phyloP scores from a whole-genome alignment of 2,888 invertebrate genomes.

The Eupithecia pulchellata region DNA sequence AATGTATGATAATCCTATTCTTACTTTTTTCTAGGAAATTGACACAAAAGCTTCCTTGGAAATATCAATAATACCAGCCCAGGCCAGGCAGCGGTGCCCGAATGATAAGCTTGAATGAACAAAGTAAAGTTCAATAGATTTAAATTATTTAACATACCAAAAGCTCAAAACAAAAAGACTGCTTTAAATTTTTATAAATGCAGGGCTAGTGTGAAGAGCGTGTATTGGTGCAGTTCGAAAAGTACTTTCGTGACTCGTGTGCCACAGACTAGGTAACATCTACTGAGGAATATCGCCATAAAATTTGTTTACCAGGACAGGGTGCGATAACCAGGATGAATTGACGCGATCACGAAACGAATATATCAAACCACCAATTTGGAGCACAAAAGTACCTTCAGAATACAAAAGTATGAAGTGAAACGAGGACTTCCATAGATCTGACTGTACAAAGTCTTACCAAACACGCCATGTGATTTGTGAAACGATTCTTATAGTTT shows the following conservation, averaged over 20 bases:
- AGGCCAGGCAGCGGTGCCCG: background rate
- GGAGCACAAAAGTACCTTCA: slow-evolving; percentile 13
- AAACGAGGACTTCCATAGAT: background rate
- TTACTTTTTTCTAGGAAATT: background rate
- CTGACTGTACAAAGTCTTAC: slow-evolving; percentile 5
- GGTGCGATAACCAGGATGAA: slow-evolving; percentile 58
- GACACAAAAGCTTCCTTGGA: background rate
- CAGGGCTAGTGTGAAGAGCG: slow-evolving; percentile 67
- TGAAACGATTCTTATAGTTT: slow-evolving; percentile 7
- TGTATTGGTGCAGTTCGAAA: slow-evolving; percentile 66
- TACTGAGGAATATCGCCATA: slow-evolving; percentile 67
- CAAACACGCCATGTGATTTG: slow-evolving; percentile 14
- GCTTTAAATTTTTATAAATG: slow-evolving; percentile 42
- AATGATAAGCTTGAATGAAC: slow-evolving; percentile 26
- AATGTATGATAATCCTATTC: background rate
- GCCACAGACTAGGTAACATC: slow-evolving; percentile 41
- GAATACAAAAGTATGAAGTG: slow-evolving; percentile 8
- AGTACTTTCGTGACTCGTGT: slow-evolving; percentile 72
- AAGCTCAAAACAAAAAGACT: slow-evolving; percentile 24
- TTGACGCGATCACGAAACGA: slow-evolving; percentile 59
- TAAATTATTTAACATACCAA: slow-evolving; percentile 32
- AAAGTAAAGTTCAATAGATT: slow-evolving; percentile 25
- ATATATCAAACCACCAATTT: slow-evolving; percentile 27
- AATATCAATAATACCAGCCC: background rate
- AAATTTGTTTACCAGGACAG: slow-evolving; percentile 68